These are phyloP conservation scores for Pseudorhiza aurosa DNA, from an alignment of 30 jellyfish, hydroid and myxozoan genomes.

Conservation along the genomic window DNA sequence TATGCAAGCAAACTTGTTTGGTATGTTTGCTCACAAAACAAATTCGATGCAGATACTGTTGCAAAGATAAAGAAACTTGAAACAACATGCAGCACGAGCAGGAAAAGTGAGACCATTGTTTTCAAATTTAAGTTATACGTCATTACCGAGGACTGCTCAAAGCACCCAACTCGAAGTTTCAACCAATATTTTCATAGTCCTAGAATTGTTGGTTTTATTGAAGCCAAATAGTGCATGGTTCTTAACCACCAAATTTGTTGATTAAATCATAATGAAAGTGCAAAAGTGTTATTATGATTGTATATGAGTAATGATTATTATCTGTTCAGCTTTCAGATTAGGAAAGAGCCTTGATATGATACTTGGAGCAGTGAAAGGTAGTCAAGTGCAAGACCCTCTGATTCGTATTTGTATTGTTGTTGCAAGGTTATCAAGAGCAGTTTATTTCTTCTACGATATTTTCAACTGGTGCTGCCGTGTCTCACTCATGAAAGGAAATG, in stretches of 20 bases:
- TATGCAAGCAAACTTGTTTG: constrained; percentile 82
- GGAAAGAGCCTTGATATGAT: constrained; percentile 90
- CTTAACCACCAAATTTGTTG: no score
- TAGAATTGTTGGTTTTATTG: no score
- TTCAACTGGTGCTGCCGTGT: constrained; percentile 92
- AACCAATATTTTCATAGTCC: no score
- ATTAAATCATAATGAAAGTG: no score
- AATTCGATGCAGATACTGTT: constrained; percentile 44
- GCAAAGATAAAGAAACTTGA: constrained; percentile 75
- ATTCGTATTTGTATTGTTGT: constrained; percentile 69
- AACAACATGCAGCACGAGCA: constrained; percentile 78
- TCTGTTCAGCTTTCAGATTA: constrained; percentile 84
- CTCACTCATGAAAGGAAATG: constrained; percentile 70
- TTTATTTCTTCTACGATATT: constrained; percentile 76
- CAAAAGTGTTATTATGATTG: no score
- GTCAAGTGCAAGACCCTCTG: constrained; percentile 81
- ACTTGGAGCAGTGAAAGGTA: constrained; percentile 79
- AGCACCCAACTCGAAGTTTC: no score
- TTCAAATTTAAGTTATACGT: background rate
- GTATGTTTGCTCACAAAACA: constrained; percentile 37
- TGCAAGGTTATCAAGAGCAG: constrained; percentile 78
- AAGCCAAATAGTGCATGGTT: no score
- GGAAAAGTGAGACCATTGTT: constrained; percentile 69
- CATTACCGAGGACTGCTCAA: no score
- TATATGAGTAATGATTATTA: no score